A percentile compares a stretch with the other conserved stretches of the same genome.
Evolutionary conservation across 2,888 invertebrate species (phyloP).

Genomic region (Hartigia nigra): DNA sequence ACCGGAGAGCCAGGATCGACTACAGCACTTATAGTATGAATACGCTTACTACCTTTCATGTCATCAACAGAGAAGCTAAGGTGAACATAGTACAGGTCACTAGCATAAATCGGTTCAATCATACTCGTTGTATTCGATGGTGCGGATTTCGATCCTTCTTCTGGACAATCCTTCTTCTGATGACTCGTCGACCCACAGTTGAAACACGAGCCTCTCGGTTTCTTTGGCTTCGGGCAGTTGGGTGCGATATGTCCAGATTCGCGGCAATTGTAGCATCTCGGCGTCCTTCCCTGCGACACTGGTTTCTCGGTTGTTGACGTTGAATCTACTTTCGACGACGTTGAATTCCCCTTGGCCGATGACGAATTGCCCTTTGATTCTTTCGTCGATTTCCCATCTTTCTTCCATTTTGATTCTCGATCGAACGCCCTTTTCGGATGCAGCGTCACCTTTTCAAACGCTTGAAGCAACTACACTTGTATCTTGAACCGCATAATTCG

Average conservation of each 20-base stretch:
- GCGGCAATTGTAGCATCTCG: constrained; percentile 15
- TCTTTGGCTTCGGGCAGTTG: constrained; percentile 12
- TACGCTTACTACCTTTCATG: constrained; percentile 10
- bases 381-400: constrained; percentile 14
- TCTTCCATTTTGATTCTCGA: constrained; percentile 11
- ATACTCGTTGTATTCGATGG: constrained; percentile 15
- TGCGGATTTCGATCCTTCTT: constrained; percentile 13
- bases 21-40: constrained; percentile 20
- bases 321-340: constrained; percentile 7
- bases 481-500: constrained; percentile 12
- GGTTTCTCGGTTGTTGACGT: constrained; percentile 10
- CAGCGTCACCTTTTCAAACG: constrained; percentile 7
- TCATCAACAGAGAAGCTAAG: constrained; percentile 19
- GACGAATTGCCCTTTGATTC: background rate
- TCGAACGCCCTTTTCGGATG: background rate
- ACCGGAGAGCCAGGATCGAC: constrained; percentile 27
- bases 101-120: constrained; percentile 16
- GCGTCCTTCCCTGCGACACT: constrained; percentile 3
- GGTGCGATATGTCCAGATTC: constrained; percentile 12
- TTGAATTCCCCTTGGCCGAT: background rate
- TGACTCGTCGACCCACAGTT: constrained; percentile 15
- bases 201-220: constrained; percentile 14
- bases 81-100: constrained; percentile 22
- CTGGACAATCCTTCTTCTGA: constrained; percentile 15
- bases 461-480: constrained; percentile 6